phyloP scores from a whole-genome alignment of 2,888 invertebrate genomes.

The Rugalucina vietnamica region DNA sequence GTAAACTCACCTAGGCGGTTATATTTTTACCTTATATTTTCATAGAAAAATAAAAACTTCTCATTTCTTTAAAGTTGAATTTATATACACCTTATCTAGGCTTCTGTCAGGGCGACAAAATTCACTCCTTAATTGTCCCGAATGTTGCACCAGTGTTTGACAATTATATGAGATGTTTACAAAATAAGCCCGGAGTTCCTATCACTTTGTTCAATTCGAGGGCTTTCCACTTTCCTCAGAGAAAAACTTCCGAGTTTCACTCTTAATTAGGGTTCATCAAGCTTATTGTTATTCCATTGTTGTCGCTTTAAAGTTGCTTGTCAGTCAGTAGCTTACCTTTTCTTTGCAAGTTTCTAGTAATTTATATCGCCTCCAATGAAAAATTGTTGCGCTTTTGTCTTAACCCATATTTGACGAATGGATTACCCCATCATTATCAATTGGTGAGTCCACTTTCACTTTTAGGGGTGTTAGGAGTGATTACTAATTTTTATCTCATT shows the following conservation, averaged over 20 bases:
- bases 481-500: background rate
- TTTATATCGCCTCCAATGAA: background rate
- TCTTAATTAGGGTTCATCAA: background rate
- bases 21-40: too few species aligned
- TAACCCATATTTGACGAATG: background rate
- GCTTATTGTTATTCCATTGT: background rate
- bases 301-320: background rate
- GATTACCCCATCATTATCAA: background rate
- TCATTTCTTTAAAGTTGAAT: too few species aligned
- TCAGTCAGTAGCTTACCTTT: background rate
- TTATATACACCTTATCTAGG: too few species aligned
- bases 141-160: background rate
- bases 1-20: too few species aligned
- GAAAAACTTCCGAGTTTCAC: background rate
- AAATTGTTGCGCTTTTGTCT: background rate
- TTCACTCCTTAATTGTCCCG: constrained; percentile 3
- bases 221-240: background rate
- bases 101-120: constrained; percentile 5
- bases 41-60: too few species aligned
- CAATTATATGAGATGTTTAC: constrained; percentile 6
- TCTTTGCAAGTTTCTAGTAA: background rate
- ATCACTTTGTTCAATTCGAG: background rate
- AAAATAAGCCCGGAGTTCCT: background rate
- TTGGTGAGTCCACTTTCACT: background rate
- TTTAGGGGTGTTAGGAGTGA: background rate